Base-by-base conservation (phyloP, 2,888 invertebrate genomes). In the Campoplex nolae region DNA sequence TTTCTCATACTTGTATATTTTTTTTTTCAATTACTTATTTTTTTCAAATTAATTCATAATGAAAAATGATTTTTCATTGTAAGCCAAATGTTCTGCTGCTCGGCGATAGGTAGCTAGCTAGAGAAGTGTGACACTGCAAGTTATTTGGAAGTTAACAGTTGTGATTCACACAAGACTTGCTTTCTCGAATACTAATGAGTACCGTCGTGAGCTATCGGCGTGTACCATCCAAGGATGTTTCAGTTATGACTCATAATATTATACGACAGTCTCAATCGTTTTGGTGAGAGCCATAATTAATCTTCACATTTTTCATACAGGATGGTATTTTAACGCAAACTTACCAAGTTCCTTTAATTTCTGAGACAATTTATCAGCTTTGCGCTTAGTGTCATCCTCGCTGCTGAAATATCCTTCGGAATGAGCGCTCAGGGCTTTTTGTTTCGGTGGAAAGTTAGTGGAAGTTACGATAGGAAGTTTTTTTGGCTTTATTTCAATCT, bases 381-480 rank as follows among this genome's bases (percentile, higher is more conserved):
- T 93, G 75, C 91, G 89, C 74, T 90, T 93, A 7, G 91, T 91
- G 75, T 95, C 95, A 86, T 95, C 95, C 79, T 95, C 95, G 62
- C 94, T 94, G 79, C 94, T 94, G 88, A 94, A 94, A 85, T 95
- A 95, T 28, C 95, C 95, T 78, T 95, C 95, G 2, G 95, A 95
- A 85, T 94, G 93, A 83, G 91, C 91, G 74, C 92, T 92, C 62
- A 92, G 90, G 84, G 91, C 89, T 87, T 92, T 92, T 58, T 91
- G 92, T 74, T 92, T 92, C 67, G 92, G 93, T 35, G 88, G 74
- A 67, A 88, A 89, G 88, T 90, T 92, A 4, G 90, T 88, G 62
- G 92, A 91, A 13, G 90, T 83, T 7, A 89, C 88, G 23, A 85
- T 77, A 6, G 83, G 85, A 32, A 89, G 62, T 45, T 91, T 91